These are phyloP conservation scores for Lytechinus pictus DNA, from an alignment of 35 echinoderm and acorn worm genomes.

Conservation along the genomic window DNA sequence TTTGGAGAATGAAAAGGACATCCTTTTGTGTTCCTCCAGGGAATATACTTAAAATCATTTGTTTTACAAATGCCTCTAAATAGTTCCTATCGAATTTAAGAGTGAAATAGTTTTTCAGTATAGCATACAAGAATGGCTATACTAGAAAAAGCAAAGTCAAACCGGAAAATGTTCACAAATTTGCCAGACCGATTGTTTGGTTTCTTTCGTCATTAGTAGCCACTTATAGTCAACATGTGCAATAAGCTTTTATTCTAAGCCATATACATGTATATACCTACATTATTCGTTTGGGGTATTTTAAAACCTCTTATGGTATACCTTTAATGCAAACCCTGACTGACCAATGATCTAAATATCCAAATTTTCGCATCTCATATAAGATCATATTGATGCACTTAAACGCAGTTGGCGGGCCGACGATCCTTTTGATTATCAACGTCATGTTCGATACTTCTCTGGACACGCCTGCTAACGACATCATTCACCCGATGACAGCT, in stretches of 20 bases:
- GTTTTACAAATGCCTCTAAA: too few species aligned
- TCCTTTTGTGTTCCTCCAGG: too few species aligned
- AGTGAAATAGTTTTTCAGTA: too few species aligned
- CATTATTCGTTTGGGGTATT: neutral
- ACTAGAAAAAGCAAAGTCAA: neutral
- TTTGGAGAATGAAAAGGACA: neutral
- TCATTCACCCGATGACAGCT: neutral
- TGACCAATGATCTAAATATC: neutral
- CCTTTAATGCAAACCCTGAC: neutral
- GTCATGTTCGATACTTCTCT: neutral
- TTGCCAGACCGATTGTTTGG: neutral
- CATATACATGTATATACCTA: too few species aligned
- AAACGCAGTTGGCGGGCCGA: neutral
- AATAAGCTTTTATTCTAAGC: too few species aligned
- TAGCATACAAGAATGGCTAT: neutral
- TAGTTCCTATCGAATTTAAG: too few species aligned
- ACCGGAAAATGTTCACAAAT: neutral
- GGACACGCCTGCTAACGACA: neutral
- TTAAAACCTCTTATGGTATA: neutral
- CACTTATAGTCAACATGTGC: too few species aligned
- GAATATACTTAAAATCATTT: too few species aligned
- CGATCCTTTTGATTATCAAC: neutral
- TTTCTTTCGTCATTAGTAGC: neutral
- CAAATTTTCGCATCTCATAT: neutral
- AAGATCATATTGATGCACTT: neutral